A percentile compares a stretch with the other conserved stretches of the same genome.
Evolutionary conservation across 2,113 vertebrate species (phyloP).

Genomic region (Psittacula cyanocephala): DNA sequence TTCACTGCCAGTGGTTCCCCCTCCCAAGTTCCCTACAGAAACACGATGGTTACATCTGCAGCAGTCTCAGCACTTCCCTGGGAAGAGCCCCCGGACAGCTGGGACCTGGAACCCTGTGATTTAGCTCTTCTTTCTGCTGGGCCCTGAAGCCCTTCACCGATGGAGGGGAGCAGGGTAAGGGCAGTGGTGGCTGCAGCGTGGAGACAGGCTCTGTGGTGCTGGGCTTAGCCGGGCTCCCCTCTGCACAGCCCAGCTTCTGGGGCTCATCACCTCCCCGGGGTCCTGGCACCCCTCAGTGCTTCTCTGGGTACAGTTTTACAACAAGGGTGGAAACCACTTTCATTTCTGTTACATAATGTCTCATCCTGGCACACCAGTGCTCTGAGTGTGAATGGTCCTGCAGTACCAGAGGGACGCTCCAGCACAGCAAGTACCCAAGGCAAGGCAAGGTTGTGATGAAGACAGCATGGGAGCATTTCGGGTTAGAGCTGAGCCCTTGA

Average conservation of each 20-base stretch:
- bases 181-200: neutral
- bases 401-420: neutral
- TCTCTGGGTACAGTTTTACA: neutral
- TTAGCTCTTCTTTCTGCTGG: neutral
- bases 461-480: rapidly evolving
- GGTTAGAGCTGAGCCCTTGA: neutral
- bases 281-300: neutral
- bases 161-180: neutral
- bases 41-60: neutral
- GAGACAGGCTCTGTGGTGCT: neutral
- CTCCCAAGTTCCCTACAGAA: neutral
- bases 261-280: neutral
- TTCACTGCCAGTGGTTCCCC: no score
- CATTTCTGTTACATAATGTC: neutral
- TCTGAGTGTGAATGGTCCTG: neutral
- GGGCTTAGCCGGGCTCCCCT: neutral
- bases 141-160: neutral
- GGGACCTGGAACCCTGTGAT: neutral
- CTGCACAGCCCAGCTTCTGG: rapidly evolving
- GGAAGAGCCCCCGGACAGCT: neutral
- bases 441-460: neutral
- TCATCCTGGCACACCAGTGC: neutral
- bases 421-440: neutral
- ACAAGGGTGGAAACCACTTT: neutral
- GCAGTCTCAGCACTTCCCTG: neutral